Evolutionary conservation across 2,888 invertebrate species (phyloP).

Genomic region (Pandemis cinnamomeana): DNA sequence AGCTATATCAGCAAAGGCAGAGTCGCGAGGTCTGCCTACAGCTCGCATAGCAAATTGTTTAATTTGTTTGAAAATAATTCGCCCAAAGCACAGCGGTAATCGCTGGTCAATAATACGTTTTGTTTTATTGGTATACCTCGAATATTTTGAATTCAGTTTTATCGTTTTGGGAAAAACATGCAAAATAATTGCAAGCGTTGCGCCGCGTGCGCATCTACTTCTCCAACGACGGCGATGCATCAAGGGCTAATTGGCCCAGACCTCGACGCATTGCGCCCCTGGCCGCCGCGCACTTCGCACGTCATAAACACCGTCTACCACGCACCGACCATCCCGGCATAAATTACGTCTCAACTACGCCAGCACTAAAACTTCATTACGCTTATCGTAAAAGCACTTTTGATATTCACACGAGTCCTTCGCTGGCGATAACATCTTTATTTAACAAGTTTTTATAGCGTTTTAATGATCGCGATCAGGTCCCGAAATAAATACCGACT

Average conservation of each 20-base stretch:
- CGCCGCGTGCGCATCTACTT: conserved; percentile 51
- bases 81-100: too few relatives aligned
- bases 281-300: conserved; percentile 60
- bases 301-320: conserved; percentile 52
- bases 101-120: background rate
- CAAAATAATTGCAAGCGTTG: conserved; percentile 16
- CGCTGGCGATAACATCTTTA: conserved; percentile 54
- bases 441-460: conserved; percentile 56
- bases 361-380: conserved; percentile 47
- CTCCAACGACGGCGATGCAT: conserved; percentile 51
- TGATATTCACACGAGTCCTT: conserved; percentile 54
- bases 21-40: too few relatives aligned
- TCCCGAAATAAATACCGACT: conserved; percentile 45
- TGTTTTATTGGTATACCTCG: background rate
- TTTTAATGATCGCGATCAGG: conserved; percentile 55
- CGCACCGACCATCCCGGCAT: conserved; percentile 52
- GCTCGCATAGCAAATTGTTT: too few relatives aligned
- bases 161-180: background rate
- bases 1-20: too few relatives aligned
- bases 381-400: conserved; percentile 52
- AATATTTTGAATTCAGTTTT: background rate
- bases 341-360: conserved; percentile 55
- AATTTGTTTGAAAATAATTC: too few relatives aligned
- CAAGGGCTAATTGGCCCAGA: conserved; percentile 56
- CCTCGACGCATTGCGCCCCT: conserved; percentile 56